A percentile compares a stretch with the other conserved stretches of the same genome.
These are phyloP conservation scores for Riparia riparia DNA, from an alignment of 2,113 vertebrate genomes.

Conservation along the genomic window DNA sequence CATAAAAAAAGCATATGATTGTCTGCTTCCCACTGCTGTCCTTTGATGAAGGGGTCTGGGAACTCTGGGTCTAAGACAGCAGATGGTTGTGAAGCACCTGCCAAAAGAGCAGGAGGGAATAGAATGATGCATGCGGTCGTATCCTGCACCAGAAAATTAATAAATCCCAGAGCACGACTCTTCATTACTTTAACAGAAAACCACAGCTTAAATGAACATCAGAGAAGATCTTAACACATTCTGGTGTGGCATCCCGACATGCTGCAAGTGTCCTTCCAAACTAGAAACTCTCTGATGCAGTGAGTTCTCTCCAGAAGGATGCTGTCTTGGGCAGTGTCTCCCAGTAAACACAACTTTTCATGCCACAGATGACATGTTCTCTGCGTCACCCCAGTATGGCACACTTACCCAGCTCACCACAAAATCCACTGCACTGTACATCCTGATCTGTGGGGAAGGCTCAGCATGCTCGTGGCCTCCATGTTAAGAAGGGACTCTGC, in stretches of 20 bases:
- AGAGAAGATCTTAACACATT: neutral
- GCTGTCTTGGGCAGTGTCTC: neutral
- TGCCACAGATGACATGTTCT: neutral
- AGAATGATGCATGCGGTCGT: neutral
- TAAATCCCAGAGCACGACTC: neutral
- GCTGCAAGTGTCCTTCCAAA: neutral
- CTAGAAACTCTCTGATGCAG: neutral
- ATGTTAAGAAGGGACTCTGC: accelerated
- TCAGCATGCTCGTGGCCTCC: accelerated
- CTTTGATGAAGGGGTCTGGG: constrained; percentile 20
- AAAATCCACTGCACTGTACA: accelerated
- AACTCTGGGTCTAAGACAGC: constrained; percentile 15
- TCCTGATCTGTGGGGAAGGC: neutral
- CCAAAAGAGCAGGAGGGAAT: constrained; percentile 22
- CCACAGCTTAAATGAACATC: neutral
- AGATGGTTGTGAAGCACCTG: constrained; percentile 48
- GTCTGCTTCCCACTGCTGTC: constrained; percentile 11
- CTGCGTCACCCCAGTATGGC: neutral
- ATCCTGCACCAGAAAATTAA: constrained; percentile 19
- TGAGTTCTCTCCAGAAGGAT: neutral
- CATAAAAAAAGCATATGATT: neutral
- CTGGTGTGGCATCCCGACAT: neutral
- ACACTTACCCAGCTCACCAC: neutral
- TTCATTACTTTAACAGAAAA: constrained; percentile 8
- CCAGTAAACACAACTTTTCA: neutral